phyloP scores from a whole-genome alignment of 2,888 invertebrate species.

The Operophtera brumata region DNA sequence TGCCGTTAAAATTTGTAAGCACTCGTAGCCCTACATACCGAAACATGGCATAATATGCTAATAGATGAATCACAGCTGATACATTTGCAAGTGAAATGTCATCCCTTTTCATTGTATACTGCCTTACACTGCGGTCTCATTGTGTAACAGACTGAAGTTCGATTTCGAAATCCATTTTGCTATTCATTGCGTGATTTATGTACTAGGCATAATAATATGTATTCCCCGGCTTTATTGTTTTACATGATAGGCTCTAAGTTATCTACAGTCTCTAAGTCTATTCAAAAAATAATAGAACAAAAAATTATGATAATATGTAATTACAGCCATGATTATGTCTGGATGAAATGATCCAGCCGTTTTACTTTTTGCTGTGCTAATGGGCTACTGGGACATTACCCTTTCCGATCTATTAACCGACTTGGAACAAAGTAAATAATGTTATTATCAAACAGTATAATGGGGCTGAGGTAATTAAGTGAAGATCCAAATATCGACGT shows the following conservation, averaged over 20 bases:
- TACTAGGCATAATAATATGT: too few species aligned
- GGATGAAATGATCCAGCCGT: neutral
- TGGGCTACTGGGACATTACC: conserved; percentile 32
- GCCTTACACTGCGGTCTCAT: too few species aligned
- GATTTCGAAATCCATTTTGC: too few species aligned
- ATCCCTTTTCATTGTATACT: too few species aligned
- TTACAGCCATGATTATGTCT: neutral
- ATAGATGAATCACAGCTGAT: too few species aligned
- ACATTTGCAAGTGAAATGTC: too few species aligned
- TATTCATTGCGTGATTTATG: too few species aligned
- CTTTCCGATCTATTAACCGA: conserved; percentile 51
- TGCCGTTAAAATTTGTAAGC: too few species aligned
- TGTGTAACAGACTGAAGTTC: too few species aligned
- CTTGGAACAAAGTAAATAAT: conserved; percentile 38
- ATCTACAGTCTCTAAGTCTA: neutral
- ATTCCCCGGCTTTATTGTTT: neutral
- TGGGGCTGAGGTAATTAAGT: conserved; percentile 30
- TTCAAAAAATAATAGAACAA: too few species aligned
- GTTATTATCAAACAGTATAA: conserved; percentile 35
- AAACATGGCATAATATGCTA: too few species aligned
- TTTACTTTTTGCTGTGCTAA: conserved; percentile 6
- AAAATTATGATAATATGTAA: neutral
- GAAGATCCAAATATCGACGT: conserved; percentile 15
- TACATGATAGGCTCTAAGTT: neutral
- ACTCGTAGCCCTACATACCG: too few species aligned